Evolutionary conservation across 2,113 vertebrate genomes (phyloP).

Genomic region (Oostethus manadensis): DNA sequence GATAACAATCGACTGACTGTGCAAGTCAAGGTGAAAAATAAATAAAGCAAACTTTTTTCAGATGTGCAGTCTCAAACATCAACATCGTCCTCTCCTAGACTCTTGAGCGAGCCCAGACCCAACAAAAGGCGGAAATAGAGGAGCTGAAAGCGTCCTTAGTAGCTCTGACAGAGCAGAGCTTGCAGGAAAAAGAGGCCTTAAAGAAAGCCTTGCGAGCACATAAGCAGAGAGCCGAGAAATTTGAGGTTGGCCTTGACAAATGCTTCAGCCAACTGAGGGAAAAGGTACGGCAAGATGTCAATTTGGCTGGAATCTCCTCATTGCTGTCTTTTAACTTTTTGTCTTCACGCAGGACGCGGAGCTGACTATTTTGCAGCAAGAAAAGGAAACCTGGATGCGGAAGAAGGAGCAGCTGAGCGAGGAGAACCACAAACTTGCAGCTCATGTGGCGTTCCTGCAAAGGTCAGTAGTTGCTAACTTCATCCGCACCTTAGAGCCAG

Average conservation of each 20-base stretch:
- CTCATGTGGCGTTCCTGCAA: conserved; percentile 69
- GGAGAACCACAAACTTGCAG: conserved; percentile 69
- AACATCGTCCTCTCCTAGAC: conserved; percentile 60
- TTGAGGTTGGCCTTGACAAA: conserved; percentile 73
- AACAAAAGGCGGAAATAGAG: conserved; percentile 70
- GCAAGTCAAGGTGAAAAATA: conserved; percentile 73
- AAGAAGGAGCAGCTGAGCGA: conserved; percentile 68
- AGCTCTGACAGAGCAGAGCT: conserved; percentile 61
- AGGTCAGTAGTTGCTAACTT: conserved; percentile 65
- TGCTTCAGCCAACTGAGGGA: conserved; percentile 72
- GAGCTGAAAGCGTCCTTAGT: conserved; percentile 63
- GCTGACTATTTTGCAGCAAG: conserved; percentile 66
- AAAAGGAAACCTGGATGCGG: conserved; percentile 70
- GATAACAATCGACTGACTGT: conserved; percentile 78
- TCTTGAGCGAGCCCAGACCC: conserved; percentile 69
- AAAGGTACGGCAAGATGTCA: conserved; percentile 58
- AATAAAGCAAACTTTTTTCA: rapidly evolving
- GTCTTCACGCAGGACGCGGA: conserved; percentile 69
- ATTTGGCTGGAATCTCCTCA: no score
- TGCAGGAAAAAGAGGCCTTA: conserved; percentile 69
- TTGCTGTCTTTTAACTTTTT: neutral
- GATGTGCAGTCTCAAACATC: neutral
- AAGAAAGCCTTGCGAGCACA: conserved; percentile 77
- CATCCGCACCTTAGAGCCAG: neutral
- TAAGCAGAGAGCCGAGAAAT: conserved; percentile 69